Evolutionary conservation across 92 coral and sea anemone genomes (phyloP), one percentile per base, ranked within the genome.

Genomic region (Parazoanthus atlanticus): DNA sequence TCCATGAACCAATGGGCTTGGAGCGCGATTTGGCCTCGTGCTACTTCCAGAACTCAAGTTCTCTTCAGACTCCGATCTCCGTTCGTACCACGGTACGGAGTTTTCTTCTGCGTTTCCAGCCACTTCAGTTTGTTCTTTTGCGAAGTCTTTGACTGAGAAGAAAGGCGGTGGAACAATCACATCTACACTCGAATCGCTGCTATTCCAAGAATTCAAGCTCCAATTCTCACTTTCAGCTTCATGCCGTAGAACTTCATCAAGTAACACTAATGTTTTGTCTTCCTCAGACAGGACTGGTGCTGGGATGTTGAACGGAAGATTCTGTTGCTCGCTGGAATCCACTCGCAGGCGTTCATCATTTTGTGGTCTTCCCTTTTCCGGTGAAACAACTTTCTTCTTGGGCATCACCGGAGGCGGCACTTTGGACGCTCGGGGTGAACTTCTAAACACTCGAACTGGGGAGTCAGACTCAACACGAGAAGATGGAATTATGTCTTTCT

Each of bases 161-260:
- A 90, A 91, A 46, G 95, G 95, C 17, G 96, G 95, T 34, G 93
- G 90, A 67, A 93, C 90, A 76, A 86, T 81, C 10, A 92, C 91
- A 34, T 95, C 98, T 1, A 90, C 80, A 83, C 96, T 92, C 33
- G 98, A 95, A 76, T 95, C 98, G 74, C 96, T 95, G 83, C 96
- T 95, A 65, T 93, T 93, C 99, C 99, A 97, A 23, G 99, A 97
- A 54, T 93, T 96, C 81, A 96, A 92, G 82, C 98, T 96, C 99
- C 99, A 97, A 71, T 95, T 97, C 77, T 94, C 98, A 23, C 97
- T 92, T 82, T 95, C 96, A 17, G 93, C 99, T 88, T 97, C 99
- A n/a, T 78, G 93, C 38, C 96, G 89, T 15, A 97, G 87, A 26
- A 97, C 91, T 75, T 97, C 99, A 90, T 97, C 99, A 31, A 97